Evolutionary conservation across 2,797 vertebrate genomes (phyloP).

Genomic region (Chrosomus eos): DNA sequence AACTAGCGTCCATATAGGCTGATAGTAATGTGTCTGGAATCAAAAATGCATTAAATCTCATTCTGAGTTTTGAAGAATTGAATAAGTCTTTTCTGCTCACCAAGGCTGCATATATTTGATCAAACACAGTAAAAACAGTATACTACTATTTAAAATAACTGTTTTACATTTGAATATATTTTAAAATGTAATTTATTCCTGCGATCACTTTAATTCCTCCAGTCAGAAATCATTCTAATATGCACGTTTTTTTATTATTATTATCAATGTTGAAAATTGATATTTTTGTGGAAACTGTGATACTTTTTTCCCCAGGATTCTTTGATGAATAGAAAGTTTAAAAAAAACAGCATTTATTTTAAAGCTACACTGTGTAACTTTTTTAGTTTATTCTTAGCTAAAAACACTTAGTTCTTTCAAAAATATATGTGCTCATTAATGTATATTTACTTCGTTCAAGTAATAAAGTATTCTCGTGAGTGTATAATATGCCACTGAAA

Average conservation of each 20-base stretch:
- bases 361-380: too few species aligned
- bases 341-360: neutral
- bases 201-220: neutral
- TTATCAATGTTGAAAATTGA: neutral
- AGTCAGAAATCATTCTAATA: neutral
- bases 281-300: neutral
- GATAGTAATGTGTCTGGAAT: slow-evolving; percentile 92
- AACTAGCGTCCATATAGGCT: slow-evolving; percentile 96
- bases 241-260: neutral
- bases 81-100: neutral
- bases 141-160: neutral
- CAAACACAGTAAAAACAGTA: neutral
- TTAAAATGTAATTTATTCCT: neutral
- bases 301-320: neutral
- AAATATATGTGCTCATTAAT: too few species aligned
- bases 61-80: neutral
- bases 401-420: too few species aligned
- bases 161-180: neutral
- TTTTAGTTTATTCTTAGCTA: too few species aligned
- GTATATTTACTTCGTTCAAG: too few species aligned
- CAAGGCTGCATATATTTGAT: neutral
- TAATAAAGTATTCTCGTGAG: too few species aligned
- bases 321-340: neutral
- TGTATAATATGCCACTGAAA: too few species aligned
- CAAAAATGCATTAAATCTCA: slow-evolving; percentile 25